These are phyloP conservation scores for Tachysurus vachellii DNA, from an alignment of 2,113 vertebrate genomes.

Conservation along the genomic window DNA sequence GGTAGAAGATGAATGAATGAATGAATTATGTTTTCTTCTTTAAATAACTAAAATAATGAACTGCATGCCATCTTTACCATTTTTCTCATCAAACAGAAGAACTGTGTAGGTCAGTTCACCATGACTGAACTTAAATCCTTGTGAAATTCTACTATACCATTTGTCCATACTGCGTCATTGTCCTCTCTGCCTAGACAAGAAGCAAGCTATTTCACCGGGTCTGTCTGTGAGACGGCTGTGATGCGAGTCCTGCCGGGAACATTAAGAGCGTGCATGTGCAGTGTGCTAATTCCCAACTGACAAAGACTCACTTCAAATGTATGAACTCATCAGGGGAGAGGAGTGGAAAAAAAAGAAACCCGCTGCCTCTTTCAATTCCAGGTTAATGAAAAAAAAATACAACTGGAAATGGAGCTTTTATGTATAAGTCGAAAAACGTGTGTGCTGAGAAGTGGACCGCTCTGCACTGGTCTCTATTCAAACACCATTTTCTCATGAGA, in stretches of 20 bases:
- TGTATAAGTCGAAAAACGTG: conserved; percentile 59
- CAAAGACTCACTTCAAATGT: conserved; percentile 77
- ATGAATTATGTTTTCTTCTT: not conserved
- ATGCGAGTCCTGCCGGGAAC: conserved; percentile 64
- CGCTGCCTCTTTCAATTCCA: conserved; percentile 71
- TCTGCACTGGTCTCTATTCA: conserved; percentile 6
- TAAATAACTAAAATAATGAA: not conserved
- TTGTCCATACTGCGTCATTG: not conserved
- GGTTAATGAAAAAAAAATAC: conserved; percentile 70
- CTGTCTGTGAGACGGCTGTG: conserved; percentile 53
- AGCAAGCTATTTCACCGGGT: conserved; percentile 41
- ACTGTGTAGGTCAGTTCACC: not conserved
- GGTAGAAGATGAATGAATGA: no score
- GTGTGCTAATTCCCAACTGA: conserved; percentile 74
- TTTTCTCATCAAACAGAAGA: not conserved
- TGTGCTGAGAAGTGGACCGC: conserved; percentile 16
- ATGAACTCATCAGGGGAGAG: conserved; percentile 72
- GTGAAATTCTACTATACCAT: not conserved
- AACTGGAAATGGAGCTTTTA: conserved; percentile 72
- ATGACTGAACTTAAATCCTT: not conserved
- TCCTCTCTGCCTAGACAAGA: conserved; percentile 19
- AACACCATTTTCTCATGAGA: conserved; percentile 23
- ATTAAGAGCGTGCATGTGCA: conserved; percentile 65
- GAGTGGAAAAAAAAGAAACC: conserved; percentile 59
- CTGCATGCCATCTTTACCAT: not conserved